Percentiles rank a stretch among this genome's conserved stretches.
Conservation (phyloP, 2,797 vertebrate species). For the Sebastes glaucus region DNA sequence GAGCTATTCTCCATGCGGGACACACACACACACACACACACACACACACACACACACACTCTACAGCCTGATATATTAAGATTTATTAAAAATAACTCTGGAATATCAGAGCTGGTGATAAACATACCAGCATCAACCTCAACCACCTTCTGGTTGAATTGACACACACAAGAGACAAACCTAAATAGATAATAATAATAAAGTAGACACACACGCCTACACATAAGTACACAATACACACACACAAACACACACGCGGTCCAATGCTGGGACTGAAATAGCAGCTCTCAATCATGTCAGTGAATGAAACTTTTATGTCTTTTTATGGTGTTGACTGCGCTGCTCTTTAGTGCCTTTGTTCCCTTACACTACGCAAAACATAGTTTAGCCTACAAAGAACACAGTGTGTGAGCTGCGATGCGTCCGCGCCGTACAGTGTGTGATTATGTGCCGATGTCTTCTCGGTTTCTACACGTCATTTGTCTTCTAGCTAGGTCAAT, state of each 20-base stretch:
- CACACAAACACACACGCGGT: background rate
- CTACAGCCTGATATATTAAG: background rate
- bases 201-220: background rate
- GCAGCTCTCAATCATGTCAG: constrained; percentile 56
- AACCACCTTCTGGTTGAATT: background rate
- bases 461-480: background rate
- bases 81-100: background rate
- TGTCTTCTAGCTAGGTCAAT: background rate
- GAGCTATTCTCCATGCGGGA: constrained; percentile 31
- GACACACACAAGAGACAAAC: background rate
- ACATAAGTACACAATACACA: background rate
- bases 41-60: background rate
- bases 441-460: background rate
- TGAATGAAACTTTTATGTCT: constrained; percentile 65
- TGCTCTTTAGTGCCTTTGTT: constrained; percentile 55
- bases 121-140: background rate
- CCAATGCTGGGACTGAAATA: constrained; percentile 56
- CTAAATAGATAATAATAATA: background rate
- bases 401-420: constrained; percentile 30
- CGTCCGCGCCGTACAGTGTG: background rate
- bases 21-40: background rate
- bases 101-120: background rate
- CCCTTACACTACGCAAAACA: constrained; percentile 37
- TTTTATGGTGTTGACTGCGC: constrained; percentile 43
- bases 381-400: constrained; percentile 52